Conservation (phyloP, 2,888 invertebrate species). For the Encarsia formosa region DNA sequence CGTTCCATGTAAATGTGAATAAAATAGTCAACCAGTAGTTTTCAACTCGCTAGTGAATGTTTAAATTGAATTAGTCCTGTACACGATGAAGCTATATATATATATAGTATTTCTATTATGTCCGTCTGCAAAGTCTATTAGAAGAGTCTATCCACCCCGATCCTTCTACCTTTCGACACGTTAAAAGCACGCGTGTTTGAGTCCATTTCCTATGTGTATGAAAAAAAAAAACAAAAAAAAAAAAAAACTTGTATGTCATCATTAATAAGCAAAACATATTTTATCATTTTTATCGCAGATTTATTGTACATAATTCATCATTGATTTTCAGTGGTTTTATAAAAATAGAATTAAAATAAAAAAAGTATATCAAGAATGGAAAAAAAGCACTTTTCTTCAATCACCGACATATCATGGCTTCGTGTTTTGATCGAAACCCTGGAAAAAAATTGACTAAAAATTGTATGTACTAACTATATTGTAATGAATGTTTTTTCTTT, state of each 20-base stretch:
- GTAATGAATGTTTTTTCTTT: background rate
- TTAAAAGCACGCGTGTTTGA: constrained; percentile 8
- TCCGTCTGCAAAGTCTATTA: constrained; percentile 51
- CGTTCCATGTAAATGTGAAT: constrained; percentile 4
- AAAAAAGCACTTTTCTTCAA: constrained; percentile 13
- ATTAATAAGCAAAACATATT: constrained; percentile 2
- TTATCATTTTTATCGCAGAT: constrained; percentile 1
- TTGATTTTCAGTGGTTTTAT: constrained; percentile 22
- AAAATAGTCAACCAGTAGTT: background rate
- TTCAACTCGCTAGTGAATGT: background rate
- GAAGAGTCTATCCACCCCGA: constrained; percentile 44
- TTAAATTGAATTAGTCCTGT: constrained; percentile 29
- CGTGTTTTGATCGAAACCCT: background rate
- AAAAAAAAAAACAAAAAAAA: background rate
- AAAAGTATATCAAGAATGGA: constrained; percentile 11
- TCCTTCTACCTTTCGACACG: constrained; percentile 15
- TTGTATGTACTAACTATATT: background rate
- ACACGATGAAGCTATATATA: constrained; percentile 29
- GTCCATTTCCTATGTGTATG: constrained; percentile 16
- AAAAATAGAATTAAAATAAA: constrained; percentile 3
- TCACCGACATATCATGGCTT: constrained; percentile 21
- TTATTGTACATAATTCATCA: constrained; percentile 24
- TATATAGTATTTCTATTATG: constrained; percentile 50
- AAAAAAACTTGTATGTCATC: background rate
- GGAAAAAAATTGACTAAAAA: constrained; percentile 4